Percentiles rank a stretch among this genome's conserved stretches.
These are phyloP conservation scores for Sebastes iracundus DNA, from an alignment of 2,797 vertebrate genomes.

Conservation along the genomic window DNA sequence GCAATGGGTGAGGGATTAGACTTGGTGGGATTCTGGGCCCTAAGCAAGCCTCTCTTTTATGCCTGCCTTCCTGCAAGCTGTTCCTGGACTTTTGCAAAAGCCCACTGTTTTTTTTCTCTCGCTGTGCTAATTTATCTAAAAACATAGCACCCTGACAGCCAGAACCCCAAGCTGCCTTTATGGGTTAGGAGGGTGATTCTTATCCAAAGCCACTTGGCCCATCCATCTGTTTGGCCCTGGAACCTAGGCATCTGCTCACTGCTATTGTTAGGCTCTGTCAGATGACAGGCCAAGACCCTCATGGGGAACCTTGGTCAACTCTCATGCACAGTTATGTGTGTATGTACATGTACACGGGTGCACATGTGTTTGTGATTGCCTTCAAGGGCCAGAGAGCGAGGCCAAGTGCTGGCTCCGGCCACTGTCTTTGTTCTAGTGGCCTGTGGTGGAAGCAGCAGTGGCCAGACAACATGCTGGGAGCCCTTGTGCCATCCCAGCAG, in stretches of 20 bases:
- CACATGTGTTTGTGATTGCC: slow-evolving; percentile 49
- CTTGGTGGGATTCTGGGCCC: slow-evolving; percentile 64
- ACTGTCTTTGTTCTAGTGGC: slow-evolving; percentile 76
- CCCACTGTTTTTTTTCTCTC: slow-evolving; percentile 76
- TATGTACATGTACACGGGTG: slow-evolving; percentile 23
- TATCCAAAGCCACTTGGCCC: slow-evolving; percentile 81
- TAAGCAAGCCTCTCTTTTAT: slow-evolving; percentile 64
- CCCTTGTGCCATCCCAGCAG: slow-evolving; percentile 63
- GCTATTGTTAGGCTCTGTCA: slow-evolving; percentile 83
- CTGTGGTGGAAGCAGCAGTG: slow-evolving; percentile 51
- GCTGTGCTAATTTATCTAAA: slow-evolving; percentile 83
- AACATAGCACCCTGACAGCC: slow-evolving; percentile 81
- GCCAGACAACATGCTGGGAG: slow-evolving; percentile 65
- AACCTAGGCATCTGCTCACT: slow-evolving; percentile 81
- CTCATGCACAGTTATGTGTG: slow-evolving; percentile 50
- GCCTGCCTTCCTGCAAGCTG: slow-evolving; percentile 78
- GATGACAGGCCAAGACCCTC: slow-evolving; percentile 85
- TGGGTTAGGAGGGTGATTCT: slow-evolving; percentile 73
- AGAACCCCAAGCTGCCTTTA: slow-evolving; percentile 74
- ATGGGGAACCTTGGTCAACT: slow-evolving; percentile 73
- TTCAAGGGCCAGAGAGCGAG: slow-evolving; percentile 55
- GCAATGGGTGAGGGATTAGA: slow-evolving; percentile 74
- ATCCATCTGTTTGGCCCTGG: slow-evolving; percentile 84
- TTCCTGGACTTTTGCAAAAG: slow-evolving; percentile 72
- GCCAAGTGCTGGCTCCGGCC: slow-evolving; percentile 74